Evolutionary conservation across 2,797 vertebrate genomes (phyloP).

Genomic region (Acipenser transmontanus): DNA sequence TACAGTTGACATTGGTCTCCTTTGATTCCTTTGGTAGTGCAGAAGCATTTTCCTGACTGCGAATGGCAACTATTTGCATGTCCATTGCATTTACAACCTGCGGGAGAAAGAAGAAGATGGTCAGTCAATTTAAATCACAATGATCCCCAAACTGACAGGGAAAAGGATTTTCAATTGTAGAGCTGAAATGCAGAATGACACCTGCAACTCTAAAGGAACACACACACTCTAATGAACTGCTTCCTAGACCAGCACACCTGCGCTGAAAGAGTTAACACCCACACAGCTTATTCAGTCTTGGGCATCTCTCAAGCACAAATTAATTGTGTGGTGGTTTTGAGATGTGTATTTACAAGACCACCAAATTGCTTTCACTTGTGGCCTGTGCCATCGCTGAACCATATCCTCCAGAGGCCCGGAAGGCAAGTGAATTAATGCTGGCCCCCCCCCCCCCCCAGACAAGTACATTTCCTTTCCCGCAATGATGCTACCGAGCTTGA

Average conservation of each 20-base stretch:
- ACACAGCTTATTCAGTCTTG: no score
- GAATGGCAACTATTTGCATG: constrained; percentile 91
- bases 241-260: neutral
- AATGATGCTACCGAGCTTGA: no score
- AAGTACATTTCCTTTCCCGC: no score
- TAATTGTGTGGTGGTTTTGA: no score
- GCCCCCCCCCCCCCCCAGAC: no score
- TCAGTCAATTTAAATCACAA: constrained; percentile 15
- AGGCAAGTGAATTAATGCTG: no score
- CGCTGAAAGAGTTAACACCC: no score
- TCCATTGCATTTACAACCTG: constrained; percentile 94
- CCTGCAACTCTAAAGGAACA: neutral
- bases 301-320: no score
- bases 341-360: no score
- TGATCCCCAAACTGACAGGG: neutral
- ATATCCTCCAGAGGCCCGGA: no score
- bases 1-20: constrained; percentile 97
- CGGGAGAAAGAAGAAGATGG: constrained; percentile 14
- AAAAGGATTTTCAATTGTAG: neutral
- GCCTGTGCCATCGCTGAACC: no score
- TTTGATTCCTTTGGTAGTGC: constrained; percentile 97
- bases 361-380: no score
- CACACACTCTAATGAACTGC: neutral
- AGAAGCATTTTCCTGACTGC: constrained; percentile 95
- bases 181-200: neutral